Evolutionary conservation across 53 echinoderm and acorn worm genomes (phyloP).

Genomic region (Luidia sarsii): DNA sequence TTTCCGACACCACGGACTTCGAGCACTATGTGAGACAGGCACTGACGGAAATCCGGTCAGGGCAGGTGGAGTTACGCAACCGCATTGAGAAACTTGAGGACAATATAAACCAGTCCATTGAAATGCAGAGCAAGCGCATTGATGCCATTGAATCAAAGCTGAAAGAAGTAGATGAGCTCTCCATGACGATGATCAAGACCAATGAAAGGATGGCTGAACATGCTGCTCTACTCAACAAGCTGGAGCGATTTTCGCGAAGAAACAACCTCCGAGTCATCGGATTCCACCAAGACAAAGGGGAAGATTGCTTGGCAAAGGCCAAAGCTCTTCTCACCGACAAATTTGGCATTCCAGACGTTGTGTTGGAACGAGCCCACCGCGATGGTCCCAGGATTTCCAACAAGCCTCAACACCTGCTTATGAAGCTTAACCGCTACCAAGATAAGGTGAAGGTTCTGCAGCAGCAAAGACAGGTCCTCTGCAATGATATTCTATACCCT

Average conservation of each 20-base stretch:
- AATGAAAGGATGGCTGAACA: conserved; percentile 7
- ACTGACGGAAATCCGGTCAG: background rate
- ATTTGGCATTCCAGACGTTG: background rate
- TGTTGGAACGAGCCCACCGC: conserved; percentile 29
- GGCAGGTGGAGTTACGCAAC: conserved; percentile 7
- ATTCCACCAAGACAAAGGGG: background rate
- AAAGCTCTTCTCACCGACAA: background rate
- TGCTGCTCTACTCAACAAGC: conserved; percentile 16
- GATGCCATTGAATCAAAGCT: background rate
- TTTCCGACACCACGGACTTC: conserved; percentile 10
- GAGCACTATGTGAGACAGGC: background rate
- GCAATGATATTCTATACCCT: too few species aligned
- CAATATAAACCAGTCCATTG: conserved; percentile 6
- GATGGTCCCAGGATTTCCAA: background rate
- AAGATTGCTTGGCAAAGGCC: conserved; percentile 5
- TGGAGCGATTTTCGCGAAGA: conserved; percentile 12
- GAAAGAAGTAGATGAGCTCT: background rate
- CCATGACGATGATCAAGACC: background rate
- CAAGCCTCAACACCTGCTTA: conserved; percentile 11
- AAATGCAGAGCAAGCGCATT: conserved; percentile 23
- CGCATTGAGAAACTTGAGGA: background rate
- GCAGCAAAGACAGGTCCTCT: conserved; percentile 1
- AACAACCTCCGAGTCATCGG: conserved; percentile 9
- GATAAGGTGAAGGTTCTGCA: conserved; percentile 16
- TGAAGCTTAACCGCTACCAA: conserved; percentile 15